A percentile compares a stretch with the other conserved stretches of the same genome.
These are phyloP conservation scores for Cassiopea xamachana DNA, from an alignment of 30 jellyfish, hydroid and myxozoan species.

Conservation along the genomic window DNA sequence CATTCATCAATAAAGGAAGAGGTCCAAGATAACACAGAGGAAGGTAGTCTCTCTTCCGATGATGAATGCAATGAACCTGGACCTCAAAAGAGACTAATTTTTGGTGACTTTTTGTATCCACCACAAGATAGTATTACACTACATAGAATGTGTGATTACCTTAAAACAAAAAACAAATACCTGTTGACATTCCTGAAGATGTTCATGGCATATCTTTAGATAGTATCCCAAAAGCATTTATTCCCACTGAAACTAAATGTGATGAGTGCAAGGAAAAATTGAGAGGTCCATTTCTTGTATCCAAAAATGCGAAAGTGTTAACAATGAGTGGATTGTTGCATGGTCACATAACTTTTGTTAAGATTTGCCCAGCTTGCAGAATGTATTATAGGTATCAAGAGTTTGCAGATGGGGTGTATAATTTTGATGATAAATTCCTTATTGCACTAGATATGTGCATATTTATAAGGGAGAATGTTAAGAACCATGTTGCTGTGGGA, in stretches of 20 bases:
- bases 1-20: neutral
- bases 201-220: neutral
- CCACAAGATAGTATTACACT: neutral
- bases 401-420: slow-evolving; percentile 53
- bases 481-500: slow-evolving; percentile 56
- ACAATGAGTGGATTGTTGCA: slow-evolving; percentile 24
- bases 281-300: neutral
- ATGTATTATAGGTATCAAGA: slow-evolving; percentile 71
- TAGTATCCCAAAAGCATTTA: neutral
- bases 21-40: neutral
- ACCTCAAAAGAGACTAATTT: neutral
- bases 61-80: neutral
- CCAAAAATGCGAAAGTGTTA: slow-evolving; percentile 12
- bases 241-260: neutral
- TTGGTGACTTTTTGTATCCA: neutral
- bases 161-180: neutral
- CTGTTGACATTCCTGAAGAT: neutral
- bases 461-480: slow-evolving; percentile 1
- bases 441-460: slow-evolving; percentile 59
- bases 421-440: slow-evolving; percentile 55
- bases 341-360: slow-evolving; percentile 31
- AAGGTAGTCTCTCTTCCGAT: neutral
- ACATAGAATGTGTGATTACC: neutral
- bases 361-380: slow-evolving; percentile 46
- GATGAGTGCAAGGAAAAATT: neutral